These are phyloP conservation scores for Teinopalpus imperialis DNA, from an alignment of 2,888 invertebrate genomes.

Conservation along the genomic window DNA sequence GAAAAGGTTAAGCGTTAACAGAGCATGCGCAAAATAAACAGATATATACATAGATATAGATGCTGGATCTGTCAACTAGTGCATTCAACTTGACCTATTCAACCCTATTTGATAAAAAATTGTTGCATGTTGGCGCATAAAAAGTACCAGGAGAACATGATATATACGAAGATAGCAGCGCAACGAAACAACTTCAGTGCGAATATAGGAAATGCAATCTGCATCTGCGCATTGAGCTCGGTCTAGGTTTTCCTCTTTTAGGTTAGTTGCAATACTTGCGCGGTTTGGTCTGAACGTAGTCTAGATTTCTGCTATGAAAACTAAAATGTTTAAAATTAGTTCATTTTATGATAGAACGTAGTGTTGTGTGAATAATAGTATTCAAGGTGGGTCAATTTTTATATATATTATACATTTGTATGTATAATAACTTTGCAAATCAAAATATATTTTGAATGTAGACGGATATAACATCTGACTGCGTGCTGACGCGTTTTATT, in stretches of 20 bases:
- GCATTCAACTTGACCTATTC: slow-evolving; percentile 15
- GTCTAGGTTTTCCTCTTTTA: slow-evolving; percentile 12
- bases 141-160: slow-evolving; percentile 38
- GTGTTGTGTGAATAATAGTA: too few species aligned
- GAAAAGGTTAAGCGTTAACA: not conserved
- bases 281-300: slow-evolving; percentile 8
- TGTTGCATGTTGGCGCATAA: slow-evolving; percentile 37
- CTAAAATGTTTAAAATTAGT: too few species aligned
- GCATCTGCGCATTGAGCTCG: slow-evolving; percentile 35
- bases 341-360: too few species aligned
- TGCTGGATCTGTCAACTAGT: slow-evolving; percentile 1
- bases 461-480: too few species aligned
- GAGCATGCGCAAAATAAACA: slow-evolving; percentile 11
- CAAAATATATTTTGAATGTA: too few species aligned
- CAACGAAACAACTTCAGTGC: slow-evolving; percentile 28
- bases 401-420: too few species aligned
- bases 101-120: slow-evolving; percentile 1
- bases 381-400: too few species aligned
- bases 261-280: slow-evolving; percentile 20
- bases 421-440: too few species aligned
- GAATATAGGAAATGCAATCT: slow-evolving; percentile 36
- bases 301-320: not conserved
- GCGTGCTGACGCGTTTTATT: too few species aligned
- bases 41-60: not conserved
- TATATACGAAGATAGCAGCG: slow-evolving; percentile 27